Evolutionary conservation across 1,140 invertebrate genomes (phyloP).

Genomic region (Nebria ingens): DNA sequence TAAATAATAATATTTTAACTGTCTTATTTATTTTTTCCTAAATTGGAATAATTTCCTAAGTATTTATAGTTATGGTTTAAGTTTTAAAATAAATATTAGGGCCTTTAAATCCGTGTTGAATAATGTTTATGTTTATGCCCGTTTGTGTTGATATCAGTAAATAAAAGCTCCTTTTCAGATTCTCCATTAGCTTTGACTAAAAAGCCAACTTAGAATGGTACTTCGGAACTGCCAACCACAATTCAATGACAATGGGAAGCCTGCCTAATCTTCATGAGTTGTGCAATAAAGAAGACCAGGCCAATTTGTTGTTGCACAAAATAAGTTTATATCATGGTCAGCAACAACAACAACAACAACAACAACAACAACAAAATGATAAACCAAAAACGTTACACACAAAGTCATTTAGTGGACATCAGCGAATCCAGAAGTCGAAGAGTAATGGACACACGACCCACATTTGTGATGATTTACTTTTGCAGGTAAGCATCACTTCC

Average conservation of each 20-base stretch:
- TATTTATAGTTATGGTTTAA: too few relatives aligned
- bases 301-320: conserved; percentile 26
- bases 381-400: conserved; percentile 27
- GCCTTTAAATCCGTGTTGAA: too few relatives aligned
- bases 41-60: too few relatives aligned
- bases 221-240: background rate
- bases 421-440: conserved; percentile 31
- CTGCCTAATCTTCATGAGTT: conserved; percentile 51
- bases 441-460: conserved; percentile 30
- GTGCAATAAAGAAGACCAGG: conserved; percentile 29
- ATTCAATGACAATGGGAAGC: conserved; percentile 42
- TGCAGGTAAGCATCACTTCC: conserved; percentile 34
- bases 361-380: conserved; percentile 26
- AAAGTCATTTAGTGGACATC: conserved; percentile 29
- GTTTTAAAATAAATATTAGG: too few relatives aligned
- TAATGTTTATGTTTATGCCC: too few relatives aligned
- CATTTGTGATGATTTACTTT: conserved; percentile 37
- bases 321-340: conserved; percentile 31
- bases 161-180: background rate
- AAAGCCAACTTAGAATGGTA: background rate
- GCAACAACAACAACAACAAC: conserved; percentile 27
- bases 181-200: background rate
- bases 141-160: too few relatives aligned
- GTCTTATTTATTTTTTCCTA: too few relatives aligned
- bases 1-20: too few relatives aligned